A percentile compares a stretch with the other conserved stretches of the same genome.
Conservation (phyloP, 2,888 invertebrate species). For the Andrena minutula region DNA sequence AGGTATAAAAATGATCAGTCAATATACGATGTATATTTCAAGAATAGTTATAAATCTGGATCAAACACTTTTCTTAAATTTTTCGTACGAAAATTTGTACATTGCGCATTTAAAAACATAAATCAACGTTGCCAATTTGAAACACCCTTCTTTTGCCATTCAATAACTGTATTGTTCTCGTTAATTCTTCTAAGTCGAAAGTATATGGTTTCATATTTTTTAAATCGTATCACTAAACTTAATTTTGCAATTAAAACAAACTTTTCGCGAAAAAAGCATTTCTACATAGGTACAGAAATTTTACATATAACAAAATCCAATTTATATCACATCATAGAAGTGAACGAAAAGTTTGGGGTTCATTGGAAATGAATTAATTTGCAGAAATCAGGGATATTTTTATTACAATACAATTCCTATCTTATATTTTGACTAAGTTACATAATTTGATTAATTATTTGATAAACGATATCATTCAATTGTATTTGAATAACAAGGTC, state of each 20-base stretch:
- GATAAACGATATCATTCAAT: background rate
- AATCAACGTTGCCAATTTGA: slow-evolving; percentile 24
- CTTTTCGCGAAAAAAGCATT: background rate
- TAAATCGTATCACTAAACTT: background rate
- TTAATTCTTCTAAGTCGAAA: background rate
- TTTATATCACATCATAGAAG: background rate
- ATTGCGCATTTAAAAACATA: background rate
- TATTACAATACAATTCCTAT: background rate
- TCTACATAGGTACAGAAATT: background rate
- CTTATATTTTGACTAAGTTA: no score
- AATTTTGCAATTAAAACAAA: background rate
- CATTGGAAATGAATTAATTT: background rate
- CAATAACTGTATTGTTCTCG: background rate
- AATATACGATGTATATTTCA: no score
- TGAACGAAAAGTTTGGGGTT: background rate
- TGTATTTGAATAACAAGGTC: background rate
- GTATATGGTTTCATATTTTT: background rate
- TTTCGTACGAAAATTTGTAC: no score
- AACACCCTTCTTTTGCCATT: background rate
- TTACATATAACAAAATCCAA: background rate
- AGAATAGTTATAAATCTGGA: no score
- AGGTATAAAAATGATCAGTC: no score
- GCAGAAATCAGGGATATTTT: background rate
- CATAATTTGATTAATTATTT: no score
- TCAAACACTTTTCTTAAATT: no score